phyloP scores from a whole-genome alignment of 2,113 vertebrate genomes.

The Isichthys henryi region DNA sequence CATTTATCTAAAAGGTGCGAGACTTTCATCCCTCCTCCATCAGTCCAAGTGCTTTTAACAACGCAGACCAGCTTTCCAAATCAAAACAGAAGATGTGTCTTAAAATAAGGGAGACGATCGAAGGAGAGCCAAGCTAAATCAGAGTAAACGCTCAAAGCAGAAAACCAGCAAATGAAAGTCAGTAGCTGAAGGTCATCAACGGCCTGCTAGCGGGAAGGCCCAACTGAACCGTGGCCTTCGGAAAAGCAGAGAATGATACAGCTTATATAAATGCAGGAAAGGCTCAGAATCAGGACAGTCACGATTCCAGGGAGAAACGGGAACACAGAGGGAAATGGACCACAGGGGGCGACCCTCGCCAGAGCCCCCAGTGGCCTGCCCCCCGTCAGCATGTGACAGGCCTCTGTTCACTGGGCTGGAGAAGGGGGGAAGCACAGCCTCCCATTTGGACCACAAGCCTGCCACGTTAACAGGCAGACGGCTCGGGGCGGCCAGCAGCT shows the following conservation, averaged over 20 bases:
- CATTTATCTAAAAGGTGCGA: background rate
- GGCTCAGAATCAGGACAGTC: background rate
- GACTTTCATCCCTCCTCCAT: background rate
- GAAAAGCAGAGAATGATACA: background rate
- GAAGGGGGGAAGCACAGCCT: background rate
- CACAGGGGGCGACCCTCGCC: background rate
- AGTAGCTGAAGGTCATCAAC: background rate
- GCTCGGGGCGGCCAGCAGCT: background rate
- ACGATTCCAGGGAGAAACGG: background rate
- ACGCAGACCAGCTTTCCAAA: background rate
- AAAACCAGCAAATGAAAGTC: background rate
- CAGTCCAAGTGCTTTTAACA: background rate
- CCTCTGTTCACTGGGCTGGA: background rate
- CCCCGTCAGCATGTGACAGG: too few relatives aligned
- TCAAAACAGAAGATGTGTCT: background rate
- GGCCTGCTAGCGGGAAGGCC: background rate
- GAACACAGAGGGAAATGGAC: background rate
- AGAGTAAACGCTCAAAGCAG: background rate
- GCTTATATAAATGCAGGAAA: background rate
- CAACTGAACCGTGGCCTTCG: background rate
- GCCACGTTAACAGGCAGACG: conserved; percentile 7
- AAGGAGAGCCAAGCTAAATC: background rate
- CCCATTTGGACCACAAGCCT: background rate
- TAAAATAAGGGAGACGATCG: background rate
- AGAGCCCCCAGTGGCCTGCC: background rate